Evolutionary conservation across 1,140 invertebrate genomes (phyloP).

Genomic region (Drosophila insularis): DNA sequence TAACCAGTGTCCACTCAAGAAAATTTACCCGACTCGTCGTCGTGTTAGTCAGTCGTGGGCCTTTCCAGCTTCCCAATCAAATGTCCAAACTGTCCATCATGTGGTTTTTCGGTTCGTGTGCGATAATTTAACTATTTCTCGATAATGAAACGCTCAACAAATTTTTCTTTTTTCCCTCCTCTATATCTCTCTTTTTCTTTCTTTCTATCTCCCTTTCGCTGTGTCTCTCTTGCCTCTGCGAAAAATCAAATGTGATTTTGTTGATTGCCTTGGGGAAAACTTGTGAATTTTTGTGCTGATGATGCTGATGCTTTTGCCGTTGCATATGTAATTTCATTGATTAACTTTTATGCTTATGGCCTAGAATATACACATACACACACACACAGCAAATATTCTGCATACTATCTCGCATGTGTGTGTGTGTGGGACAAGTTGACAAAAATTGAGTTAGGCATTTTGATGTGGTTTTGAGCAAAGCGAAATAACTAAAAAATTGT

Average conservation of each 20-base stretch:
- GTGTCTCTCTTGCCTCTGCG: constrained; percentile 32
- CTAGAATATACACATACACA: not conserved
- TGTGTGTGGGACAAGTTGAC: constrained; percentile 62
- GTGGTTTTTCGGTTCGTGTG: constrained; percentile 54
- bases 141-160: constrained; percentile 69
- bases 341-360: constrained; percentile 59
- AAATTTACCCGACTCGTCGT: not conserved
- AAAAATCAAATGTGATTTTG: constrained; percentile 75
- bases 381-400: constrained; percentile 45
- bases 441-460: constrained; percentile 65
- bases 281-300: constrained; percentile 53
- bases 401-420: constrained; percentile 44
- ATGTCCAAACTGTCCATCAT: constrained; percentile 58
- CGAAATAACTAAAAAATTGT: not conserved
- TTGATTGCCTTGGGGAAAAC: constrained; percentile 73
- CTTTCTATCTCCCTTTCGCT: constrained; percentile 27
- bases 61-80: constrained; percentile 16
- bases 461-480: constrained; percentile 6
- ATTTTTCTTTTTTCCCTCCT: constrained; percentile 26
- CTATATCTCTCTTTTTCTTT: constrained; percentile 20
- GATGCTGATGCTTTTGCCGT: constrained; percentile 37
- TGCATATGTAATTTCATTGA: constrained; percentile 70
- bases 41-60: not conserved
- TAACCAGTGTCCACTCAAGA: constrained; percentile 49
- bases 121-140: constrained; percentile 74